phyloP scores from a whole-genome alignment of 2,888 invertebrate genomes.

The Alloscopus bannaensis region DNA sequence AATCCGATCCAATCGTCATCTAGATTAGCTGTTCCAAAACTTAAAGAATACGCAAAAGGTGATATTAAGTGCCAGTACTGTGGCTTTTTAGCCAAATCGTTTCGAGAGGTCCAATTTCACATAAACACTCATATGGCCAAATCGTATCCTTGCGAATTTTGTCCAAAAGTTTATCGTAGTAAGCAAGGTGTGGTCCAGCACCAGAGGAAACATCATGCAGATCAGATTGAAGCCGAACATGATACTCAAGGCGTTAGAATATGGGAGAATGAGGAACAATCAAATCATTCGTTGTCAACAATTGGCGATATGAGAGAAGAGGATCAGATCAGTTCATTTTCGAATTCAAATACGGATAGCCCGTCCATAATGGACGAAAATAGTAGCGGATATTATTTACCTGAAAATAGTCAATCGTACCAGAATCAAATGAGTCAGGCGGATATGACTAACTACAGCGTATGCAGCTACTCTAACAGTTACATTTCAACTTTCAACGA shows the following conservation, averaged over 20 bases:
- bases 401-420: not conserved
- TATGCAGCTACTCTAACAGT: not conserved
- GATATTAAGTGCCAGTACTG: constrained; percentile 33
- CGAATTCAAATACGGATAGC: not conserved
- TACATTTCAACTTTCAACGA: constrained; percentile 5
- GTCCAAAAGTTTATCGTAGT: constrained; percentile 30
- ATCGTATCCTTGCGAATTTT: constrained; percentile 36
- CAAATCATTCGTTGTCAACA: constrained; percentile 28
- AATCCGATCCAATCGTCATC: constrained; percentile 6
- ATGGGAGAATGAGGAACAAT: not conserved
- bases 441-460: not conserved
- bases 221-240: not conserved
- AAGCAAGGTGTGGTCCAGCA: constrained; percentile 28
- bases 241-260: not conserved
- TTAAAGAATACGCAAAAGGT: constrained; percentile 24
- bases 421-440: not conserved
- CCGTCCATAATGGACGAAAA: not conserved
- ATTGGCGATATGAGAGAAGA: constrained; percentile 14
- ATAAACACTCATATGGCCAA: constrained; percentile 37
- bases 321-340: not conserved
- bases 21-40: constrained; percentile 25
- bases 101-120: constrained; percentile 28
- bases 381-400: not conserved
- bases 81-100: constrained; percentile 25
- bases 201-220: constrained; percentile 10